A percentile compares a stretch with the other conserved stretches of the same genome.
phyloP scores from a whole-genome alignment of 1,140 invertebrate species.

The Zelostemma sp. region DNA sequence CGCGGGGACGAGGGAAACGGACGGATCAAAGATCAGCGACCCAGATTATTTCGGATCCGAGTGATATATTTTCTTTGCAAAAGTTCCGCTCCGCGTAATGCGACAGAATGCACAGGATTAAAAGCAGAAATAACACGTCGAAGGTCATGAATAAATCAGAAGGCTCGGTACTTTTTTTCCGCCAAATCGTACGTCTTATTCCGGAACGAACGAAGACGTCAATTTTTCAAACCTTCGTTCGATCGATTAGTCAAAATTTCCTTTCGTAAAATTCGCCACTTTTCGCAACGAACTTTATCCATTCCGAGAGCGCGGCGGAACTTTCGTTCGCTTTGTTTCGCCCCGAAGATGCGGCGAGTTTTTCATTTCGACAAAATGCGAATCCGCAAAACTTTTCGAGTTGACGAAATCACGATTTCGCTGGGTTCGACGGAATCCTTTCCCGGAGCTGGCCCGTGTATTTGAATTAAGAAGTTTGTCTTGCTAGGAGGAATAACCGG shows the following conservation, averaged over 20 bases:
- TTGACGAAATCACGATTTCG: constrained; percentile 1
- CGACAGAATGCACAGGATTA: not conserved
- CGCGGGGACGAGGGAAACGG: constrained; percentile 23
- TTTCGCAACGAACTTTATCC: constrained; percentile 1
- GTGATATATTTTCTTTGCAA: constrained; percentile 12
- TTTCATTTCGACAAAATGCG: not conserved
- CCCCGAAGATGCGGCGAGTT: not conserved
- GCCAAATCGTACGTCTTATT: not conserved
- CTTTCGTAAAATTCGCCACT: not conserved
- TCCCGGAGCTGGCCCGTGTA: not conserved
- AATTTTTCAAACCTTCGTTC: not conserved
- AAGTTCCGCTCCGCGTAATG: not conserved
- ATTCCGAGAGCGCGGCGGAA: not conserved
- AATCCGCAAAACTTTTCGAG: constrained; percentile 1
- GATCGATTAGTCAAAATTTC: not conserved
- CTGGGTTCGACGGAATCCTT: not conserved
- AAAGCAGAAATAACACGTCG: constrained; percentile 2
- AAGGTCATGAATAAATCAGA: not conserved
- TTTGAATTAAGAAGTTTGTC: constrained; percentile 28
- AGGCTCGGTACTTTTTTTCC: not conserved
- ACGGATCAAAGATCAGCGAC: constrained; percentile 43
- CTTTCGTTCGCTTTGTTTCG: not conserved
- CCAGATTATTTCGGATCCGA: constrained; percentile 37
- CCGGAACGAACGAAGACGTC: not conserved
- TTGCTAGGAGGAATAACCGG: constrained; percentile 39